Evolutionary conservation across 2,797 vertebrate genomes (phyloP), one percentile per base, ranked within the genome.

Genomic region (Anguilla anguilla): DNA sequence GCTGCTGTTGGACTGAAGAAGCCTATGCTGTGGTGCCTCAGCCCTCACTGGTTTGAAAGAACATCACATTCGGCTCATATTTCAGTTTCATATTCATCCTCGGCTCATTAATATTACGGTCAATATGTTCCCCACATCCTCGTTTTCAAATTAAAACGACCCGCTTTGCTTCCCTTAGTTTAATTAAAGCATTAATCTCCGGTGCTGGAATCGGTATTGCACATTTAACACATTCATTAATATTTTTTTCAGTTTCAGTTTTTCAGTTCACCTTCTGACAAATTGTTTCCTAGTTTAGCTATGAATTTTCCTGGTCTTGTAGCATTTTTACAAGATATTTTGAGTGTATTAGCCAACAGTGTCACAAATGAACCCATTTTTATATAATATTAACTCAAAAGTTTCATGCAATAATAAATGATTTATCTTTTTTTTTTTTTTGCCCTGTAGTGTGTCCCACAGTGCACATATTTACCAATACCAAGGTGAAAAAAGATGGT

Each of bases 61-160:
- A 82, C 39, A 82, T 28, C 6, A 28, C n/a, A 53, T 15, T 31
- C 15, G 11, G 82, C 25, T 28, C 82, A 83, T 55, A 53, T 46
- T 83, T 31, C 53, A n/a, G 82, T 25, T 31, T 83, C 49, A 83
- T 83, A 83, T 83, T 83, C 51, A 83, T 28, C 82, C 13, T 15
- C n/a, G 46, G 35, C 43, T 53, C 43, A 51, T 83, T 83, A 77
- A 39, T 77, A 77, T 43, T 83, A 57, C 51, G 13, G 53, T 11
- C 49, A 53, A 13, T 83, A 17, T 46, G 22, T 83, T 31, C 51
- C 22, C n/a, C 49, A 15, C 13, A 25, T 25, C 2, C 82, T 19
- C 46, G 46, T 31, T 72, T 72, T 35, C 69, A 72, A 2, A 72
- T 31, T 72, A 13, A 72, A 72, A 35, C 13, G 28, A 35, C n/a